Conservation (phyloP, 2,888 invertebrate genomes). For the Leptodirus hochenwartii region DNA sequence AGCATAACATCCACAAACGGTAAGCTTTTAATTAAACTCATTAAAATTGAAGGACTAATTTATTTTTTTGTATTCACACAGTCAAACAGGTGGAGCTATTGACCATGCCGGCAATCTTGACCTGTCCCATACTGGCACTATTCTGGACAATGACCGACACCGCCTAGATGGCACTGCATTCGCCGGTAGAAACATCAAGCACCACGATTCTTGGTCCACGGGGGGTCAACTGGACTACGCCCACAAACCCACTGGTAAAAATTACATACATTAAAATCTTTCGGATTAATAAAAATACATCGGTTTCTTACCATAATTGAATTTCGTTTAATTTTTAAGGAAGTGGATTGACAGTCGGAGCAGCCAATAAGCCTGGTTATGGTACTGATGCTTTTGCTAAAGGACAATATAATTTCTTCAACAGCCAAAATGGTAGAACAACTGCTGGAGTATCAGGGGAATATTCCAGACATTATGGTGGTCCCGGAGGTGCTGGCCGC, state of each 20-base stretch:
- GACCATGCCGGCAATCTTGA: slow-evolving; percentile 6
- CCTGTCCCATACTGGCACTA: slow-evolving; percentile 10
- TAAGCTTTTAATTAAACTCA: no score
- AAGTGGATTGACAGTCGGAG: slow-evolving; percentile 8
- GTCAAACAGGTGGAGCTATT: no score
- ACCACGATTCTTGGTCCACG: slow-evolving; percentile 11
- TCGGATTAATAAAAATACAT: no score
- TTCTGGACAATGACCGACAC: slow-evolving; percentile 12
- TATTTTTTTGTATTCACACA: no score
- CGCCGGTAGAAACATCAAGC: slow-evolving; percentile 10
- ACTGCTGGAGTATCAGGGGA: slow-evolving; percentile 10
- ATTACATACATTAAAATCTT: no score
- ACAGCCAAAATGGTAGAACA: slow-evolving; percentile 8
- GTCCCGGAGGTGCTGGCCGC: slow-evolving; percentile 11
- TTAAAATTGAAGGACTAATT: no score
- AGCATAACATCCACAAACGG: no score
- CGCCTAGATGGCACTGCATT: slow-evolving; percentile 11
- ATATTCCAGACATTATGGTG: slow-evolving; percentile 13
- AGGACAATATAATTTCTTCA: slow-evolving; percentile 10
- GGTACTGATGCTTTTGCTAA: slow-evolving; percentile 10
- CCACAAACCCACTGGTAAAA: slow-evolving; percentile 13
- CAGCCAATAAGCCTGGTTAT: slow-evolving; percentile 7
- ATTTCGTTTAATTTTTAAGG: slow-evolving; percentile 4
- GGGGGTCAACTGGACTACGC: slow-evolving; percentile 12
- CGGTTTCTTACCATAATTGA: neutral